Evolutionary conservation across 2,797 vertebrate genomes (phyloP).

Genomic region (Octomys mimax): DNA sequence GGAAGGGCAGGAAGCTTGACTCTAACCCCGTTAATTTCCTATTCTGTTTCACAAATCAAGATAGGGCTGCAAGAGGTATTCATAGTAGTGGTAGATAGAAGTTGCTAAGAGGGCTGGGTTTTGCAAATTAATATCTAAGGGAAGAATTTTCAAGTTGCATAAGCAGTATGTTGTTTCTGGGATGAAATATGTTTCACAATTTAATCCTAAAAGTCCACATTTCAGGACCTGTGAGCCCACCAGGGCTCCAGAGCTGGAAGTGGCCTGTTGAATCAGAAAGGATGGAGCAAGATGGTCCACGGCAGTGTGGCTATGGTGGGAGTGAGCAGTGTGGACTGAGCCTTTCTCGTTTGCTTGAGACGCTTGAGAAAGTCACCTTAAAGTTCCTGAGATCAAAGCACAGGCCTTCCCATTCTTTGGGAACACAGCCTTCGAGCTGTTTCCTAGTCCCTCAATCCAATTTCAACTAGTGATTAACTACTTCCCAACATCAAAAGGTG

Average conservation of each 20-base stretch:
- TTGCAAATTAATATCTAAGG: conserved; percentile 31
- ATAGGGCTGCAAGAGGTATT: conserved; percentile 14
- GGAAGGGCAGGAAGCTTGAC: conserved; percentile 46
- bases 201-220: not conserved
- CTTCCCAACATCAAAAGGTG: conserved; percentile 88
- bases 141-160: not conserved
- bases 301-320: no score
- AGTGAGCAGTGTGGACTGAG: not conserved
- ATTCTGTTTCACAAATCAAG: conserved; percentile 8
- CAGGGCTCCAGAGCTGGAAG: not conserved
- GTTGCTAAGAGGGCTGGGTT: not conserved
- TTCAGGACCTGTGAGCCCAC: conserved; percentile 7
- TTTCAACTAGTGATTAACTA: conserved; percentile 88
- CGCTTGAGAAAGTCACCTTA: conserved; percentile 71
- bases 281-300: not conserved
- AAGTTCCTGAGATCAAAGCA: conserved; percentile 87
- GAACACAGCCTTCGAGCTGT: conserved; percentile 83
- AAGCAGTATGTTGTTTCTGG: not conserved
- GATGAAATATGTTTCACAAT: not conserved
- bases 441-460: conserved; percentile 84
- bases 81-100: not conserved
- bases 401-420: conserved; percentile 69
- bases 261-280: not conserved
- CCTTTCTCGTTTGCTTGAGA: conserved; percentile 59
- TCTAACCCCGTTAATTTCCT: conserved; percentile 57